Base-by-base conservation (phyloP, 2,113 vertebrate genomes). In the Neomonachus schauinslandi region DNA sequence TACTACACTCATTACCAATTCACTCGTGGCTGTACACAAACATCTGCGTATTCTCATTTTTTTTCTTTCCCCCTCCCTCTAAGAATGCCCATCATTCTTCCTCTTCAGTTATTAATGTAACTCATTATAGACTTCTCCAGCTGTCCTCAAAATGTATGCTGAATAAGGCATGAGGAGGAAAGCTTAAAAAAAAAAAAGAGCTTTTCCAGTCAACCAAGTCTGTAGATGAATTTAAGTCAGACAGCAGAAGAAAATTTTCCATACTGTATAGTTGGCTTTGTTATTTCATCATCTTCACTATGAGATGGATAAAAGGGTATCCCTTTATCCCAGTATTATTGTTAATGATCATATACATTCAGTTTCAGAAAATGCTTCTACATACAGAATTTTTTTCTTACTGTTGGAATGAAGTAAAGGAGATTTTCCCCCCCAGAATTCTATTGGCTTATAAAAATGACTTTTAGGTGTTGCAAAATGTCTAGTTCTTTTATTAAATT, bases 161-260 rank as follows among this genome's bases (percentile, higher is more conserved):
- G 98, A 98, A 98, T 98, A 98, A 99, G 98, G 97, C 96, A 95
- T 95, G 97, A 98, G 97, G 97, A 97, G 97, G 95, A 87, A 97
- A 96, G 94, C 97, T 98, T 98, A 94, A 96, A 98, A 98, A 98
- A 98, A 98, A 98, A 96, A 98, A 97, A 98, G 97, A 98, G 96
- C 87, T 97, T 97, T 98, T 98, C 96, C 97, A 94, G 97, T 65
- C 7, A 1, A 96, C 92, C 95, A 97, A 94, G 91, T 97, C 97
- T 98, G 98, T 98, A 98, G 98, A 92, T 84, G 93, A 97, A 97
- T 74, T 77, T 33, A 94, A 90, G 76, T 87, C 57, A 88, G 85
- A 90, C 42, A 71, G 42, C 31, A 39, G 67, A 85, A 82, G 92
- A 77, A 90, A 92, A 49, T 18, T 67, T 90, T 83, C 74, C 65